Percentiles rank a stretch among this genome's conserved stretches.
These are phyloP conservation scores for Nematopogon swammerdamellus DNA, from an alignment of 2,888 invertebrate genomes.

Conservation along the genomic window DNA sequence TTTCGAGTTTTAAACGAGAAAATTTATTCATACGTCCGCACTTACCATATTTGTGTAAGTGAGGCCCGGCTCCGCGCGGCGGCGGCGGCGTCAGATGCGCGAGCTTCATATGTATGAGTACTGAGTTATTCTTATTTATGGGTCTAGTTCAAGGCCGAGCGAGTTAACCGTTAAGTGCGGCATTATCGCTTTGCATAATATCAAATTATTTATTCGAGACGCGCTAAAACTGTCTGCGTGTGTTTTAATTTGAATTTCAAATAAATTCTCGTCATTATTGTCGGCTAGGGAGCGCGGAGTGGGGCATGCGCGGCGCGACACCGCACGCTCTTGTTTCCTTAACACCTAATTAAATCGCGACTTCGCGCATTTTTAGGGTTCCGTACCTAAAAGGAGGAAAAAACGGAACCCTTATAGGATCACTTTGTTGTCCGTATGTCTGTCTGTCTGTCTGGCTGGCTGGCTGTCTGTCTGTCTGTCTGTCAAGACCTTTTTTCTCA, in stretches of 20 bases:
- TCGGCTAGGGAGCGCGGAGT: not conserved
- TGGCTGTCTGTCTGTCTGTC: no score
- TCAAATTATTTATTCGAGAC: constrained; percentile 52
- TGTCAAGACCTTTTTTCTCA: no score
- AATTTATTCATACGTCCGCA: constrained; percentile 55
- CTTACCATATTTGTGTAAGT: constrained; percentile 54
- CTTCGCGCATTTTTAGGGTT: no score
- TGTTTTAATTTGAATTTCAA: constrained; percentile 50
- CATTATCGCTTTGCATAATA: constrained; percentile 52
- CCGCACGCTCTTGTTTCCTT: no score
- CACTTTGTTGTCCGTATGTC: no score
- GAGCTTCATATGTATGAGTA: constrained; percentile 45
- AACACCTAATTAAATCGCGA: no score
- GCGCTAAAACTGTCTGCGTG: constrained; percentile 46
- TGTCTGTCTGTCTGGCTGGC: no score
- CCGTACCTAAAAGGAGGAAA: no score
- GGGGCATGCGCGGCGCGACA: no score
- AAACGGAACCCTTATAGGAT: no score
- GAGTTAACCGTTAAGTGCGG: constrained; percentile 29
- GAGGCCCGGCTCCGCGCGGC: constrained; percentile 33
- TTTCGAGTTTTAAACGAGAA: constrained; percentile 55
- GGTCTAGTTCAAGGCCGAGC: constrained; percentile 50
- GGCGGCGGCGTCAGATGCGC: not conserved
- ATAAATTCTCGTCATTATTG: constrained; percentile 25
- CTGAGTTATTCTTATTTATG: constrained; percentile 56